Conservation (phyloP, 2,888 invertebrate species). For the Gnatocerus cornutus region DNA sequence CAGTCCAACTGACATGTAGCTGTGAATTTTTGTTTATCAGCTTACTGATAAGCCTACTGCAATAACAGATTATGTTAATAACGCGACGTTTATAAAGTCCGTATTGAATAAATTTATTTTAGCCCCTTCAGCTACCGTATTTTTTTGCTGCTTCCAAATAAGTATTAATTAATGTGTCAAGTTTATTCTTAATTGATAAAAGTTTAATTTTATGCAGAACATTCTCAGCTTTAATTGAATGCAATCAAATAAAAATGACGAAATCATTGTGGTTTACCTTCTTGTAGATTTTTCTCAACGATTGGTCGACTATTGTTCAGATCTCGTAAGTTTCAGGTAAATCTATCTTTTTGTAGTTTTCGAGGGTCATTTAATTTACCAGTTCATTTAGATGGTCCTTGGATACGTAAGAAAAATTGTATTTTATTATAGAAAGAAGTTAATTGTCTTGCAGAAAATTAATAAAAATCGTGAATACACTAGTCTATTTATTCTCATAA, state of each 20-base stretch:
- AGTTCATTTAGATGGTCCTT: conserved; percentile 29
- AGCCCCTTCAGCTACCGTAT: too few species aligned
- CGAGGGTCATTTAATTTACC: conserved; percentile 40
- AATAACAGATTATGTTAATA: too few species aligned
- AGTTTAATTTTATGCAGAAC: conserved; percentile 36
- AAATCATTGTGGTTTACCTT: conserved; percentile 43
- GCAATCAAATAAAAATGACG: conserved; percentile 36
- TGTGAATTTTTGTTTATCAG: too few species aligned
- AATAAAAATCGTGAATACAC: conserved; percentile 1
- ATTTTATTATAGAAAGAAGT: conserved; percentile 14
- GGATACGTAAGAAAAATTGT: conserved; percentile 17
- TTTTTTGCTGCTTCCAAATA: conserved; percentile 20
- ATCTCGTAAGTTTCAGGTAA: conserved; percentile 29
- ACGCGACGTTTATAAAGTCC: too few species aligned
- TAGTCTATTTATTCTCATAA: too few species aligned
- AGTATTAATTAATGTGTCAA: conserved; percentile 46
- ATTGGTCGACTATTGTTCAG: conserved; percentile 11
- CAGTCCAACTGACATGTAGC: too few species aligned
- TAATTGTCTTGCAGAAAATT: conserved; percentile 20
- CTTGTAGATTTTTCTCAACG: conserved; percentile 11
- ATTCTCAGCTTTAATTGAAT: conserved; percentile 41
- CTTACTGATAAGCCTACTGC: too few species aligned
- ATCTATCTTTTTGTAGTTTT: conserved; percentile 25
- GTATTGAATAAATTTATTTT: too few species aligned
- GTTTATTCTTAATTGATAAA: conserved; percentile 42